Evolutionary conservation across 1,140 invertebrate species (phyloP).

Genomic region (Formica selysi): DNA sequence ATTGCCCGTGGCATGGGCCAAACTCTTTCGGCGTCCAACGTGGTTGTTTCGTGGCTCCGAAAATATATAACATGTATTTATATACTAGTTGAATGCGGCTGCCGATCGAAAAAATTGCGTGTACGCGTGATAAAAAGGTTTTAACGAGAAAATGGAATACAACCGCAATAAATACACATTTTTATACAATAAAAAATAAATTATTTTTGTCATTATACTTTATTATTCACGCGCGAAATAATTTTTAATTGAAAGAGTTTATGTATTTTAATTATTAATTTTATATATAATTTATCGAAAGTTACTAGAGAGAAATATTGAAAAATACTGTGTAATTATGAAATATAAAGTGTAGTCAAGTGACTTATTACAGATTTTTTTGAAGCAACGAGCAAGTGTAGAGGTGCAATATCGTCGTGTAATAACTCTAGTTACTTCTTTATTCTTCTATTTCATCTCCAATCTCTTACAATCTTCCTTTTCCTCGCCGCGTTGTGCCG

Average conservation of each 20-base stretch:
- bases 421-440: conserved; percentile 40
- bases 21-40: background rate
- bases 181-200: background rate
- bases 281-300: background rate
- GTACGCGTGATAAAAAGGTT: background rate
- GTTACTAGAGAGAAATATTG: background rate
- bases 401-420: conserved; percentile 18
- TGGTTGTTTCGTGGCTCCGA: conserved; percentile 4
- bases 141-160: background rate
- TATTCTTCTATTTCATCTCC: conserved; percentile 45
- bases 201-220: background rate
- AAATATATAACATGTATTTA: conserved; percentile 38
- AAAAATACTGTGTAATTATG: background rate
- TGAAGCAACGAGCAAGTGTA: background rate
- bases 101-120: conserved; percentile 15
- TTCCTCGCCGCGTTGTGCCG: conserved; percentile 41
- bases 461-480: conserved; percentile 26
- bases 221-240: background rate
- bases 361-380: conserved; percentile 21
- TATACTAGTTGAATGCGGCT: background rate
- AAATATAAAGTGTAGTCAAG: background rate
- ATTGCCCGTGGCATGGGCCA: conserved; percentile 28
- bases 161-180: background rate
- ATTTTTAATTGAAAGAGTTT: background rate
- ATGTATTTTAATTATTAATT: background rate